These are phyloP conservation scores for Euura saliciscinereae DNA, from an alignment of 1,140 invertebrate species.

Conservation along the genomic window DNA sequence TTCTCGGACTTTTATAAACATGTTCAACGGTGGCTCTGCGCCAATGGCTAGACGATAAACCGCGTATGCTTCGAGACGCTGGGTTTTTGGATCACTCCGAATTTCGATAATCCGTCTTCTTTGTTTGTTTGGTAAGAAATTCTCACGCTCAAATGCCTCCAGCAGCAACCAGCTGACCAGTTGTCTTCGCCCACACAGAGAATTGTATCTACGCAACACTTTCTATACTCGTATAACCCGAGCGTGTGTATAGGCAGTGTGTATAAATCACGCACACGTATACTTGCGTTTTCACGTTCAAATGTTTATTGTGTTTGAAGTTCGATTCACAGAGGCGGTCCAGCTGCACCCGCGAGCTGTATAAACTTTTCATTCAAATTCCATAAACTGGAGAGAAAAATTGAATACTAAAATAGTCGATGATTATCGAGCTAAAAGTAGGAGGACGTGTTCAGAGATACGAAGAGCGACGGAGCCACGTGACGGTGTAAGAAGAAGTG, in stretches of 20 bases:
- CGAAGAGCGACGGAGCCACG: background rate
- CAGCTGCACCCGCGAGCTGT: background rate
- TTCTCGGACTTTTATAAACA: slow-evolving; percentile 9
- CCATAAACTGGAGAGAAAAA: background rate
- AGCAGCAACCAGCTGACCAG: background rate
- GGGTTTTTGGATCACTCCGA: background rate
- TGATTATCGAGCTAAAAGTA: too few species aligned
- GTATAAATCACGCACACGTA: background rate
- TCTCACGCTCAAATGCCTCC: background rate
- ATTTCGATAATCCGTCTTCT: background rate
- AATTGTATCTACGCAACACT: slow-evolving; percentile 2
- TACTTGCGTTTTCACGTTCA: too few species aligned
- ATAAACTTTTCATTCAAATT: too few species aligned
- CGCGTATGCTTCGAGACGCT: background rate
- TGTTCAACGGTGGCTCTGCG: background rate
- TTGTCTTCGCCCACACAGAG: background rate
- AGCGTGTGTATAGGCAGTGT: background rate
- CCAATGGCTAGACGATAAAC: too few species aligned
- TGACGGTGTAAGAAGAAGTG: background rate
- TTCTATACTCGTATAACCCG: background rate
- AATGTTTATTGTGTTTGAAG: too few species aligned
- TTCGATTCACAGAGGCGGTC: too few species aligned
- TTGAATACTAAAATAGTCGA: background rate
- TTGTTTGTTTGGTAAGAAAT: background rate
- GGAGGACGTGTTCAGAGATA: too few species aligned